A percentile compares a stretch with the other conserved stretches of the same genome.
phyloP scores from a whole-genome alignment of 2,797 vertebrate genomes.

The Tragopan temminckii region DNA sequence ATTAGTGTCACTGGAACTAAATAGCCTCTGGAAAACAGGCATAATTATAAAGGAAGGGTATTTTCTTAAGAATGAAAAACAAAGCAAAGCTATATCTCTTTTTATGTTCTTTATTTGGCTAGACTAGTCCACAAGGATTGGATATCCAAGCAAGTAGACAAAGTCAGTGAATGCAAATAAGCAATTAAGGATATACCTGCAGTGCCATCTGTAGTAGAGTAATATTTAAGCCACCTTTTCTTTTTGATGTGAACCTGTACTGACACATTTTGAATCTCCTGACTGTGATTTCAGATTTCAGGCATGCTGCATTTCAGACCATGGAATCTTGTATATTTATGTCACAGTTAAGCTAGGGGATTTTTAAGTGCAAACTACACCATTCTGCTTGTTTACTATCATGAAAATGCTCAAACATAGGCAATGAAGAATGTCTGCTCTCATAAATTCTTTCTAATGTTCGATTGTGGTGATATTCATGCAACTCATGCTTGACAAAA shows the following conservation, averaged over 20 bases:
- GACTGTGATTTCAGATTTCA: background rate
- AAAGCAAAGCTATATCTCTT: background rate
- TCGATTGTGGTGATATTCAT: background rate
- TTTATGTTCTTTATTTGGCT: background rate
- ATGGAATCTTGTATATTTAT: background rate
- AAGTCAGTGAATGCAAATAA: background rate
- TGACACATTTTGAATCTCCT: accelerated
- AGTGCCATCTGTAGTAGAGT: background rate
- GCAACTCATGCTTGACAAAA: background rate
- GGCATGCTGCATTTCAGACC: background rate
- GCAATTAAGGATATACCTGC: background rate
- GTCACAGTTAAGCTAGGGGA: background rate
- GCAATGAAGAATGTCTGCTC: background rate
- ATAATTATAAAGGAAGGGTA: background rate
- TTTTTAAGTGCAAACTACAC: background rate
- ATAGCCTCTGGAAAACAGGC: background rate
- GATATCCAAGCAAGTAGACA: background rate
- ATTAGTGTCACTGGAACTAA: background rate
- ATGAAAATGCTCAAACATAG: accelerated
- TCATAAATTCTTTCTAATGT: background rate
- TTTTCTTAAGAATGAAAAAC: accelerated
- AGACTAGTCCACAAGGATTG: background rate
- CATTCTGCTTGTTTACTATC: background rate
- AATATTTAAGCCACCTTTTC: background rate
- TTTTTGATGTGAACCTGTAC: background rate